Base-by-base conservation (phyloP, 2,888 invertebrate species). In the Alitta virens region DNA sequence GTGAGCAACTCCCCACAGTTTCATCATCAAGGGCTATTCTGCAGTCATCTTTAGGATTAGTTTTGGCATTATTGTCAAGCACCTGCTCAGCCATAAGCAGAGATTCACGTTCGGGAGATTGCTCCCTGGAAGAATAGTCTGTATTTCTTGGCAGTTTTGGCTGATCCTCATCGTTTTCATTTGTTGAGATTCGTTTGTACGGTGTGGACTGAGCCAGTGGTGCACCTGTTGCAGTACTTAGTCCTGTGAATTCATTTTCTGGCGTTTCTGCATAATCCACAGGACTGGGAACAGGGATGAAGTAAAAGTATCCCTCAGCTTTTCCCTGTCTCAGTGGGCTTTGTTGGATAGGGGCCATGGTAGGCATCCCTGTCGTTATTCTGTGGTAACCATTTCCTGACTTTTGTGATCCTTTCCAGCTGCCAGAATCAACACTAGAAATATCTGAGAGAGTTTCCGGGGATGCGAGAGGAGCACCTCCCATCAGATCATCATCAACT, bases 401-500 rank as follows among this genome's bases (percentile, higher is more conserved):
- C 55, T 60, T 53, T 24, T 53, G 42, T 16, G 63, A 62, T 18
- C 63, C 63, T 12, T 27, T 42, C 27, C 52, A 64, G 63, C 70
- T 71, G 25, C 70, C 61, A n/a, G 90, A 90, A 71, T 88, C 88
- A 60, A 90, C 86, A 76, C 90, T 90, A 1, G 90, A 90, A n/a
- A 90, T 86, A 78, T 91, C 91, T 0, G 66, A 91, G 16, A 92
- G 81, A 0, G 90, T 90, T 78, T 92, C 91, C 0, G 91, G 91
- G 57, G 91, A 90, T 12, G 92, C 92, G 24, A 92, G 78, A 0
- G 92, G 91, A 0, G 91, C 92, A 64, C 56, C 33, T 7, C 33
- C 56, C 40, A 27, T 27, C 33, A 33, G 12, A 33, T 33, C 33
- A 25, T 42, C 46, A 18, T 55, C 51, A 25, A 50, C 60, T 9